phyloP scores from a whole-genome alignment of 2,113 vertebrate species.

The Ursus arctos region DNA sequence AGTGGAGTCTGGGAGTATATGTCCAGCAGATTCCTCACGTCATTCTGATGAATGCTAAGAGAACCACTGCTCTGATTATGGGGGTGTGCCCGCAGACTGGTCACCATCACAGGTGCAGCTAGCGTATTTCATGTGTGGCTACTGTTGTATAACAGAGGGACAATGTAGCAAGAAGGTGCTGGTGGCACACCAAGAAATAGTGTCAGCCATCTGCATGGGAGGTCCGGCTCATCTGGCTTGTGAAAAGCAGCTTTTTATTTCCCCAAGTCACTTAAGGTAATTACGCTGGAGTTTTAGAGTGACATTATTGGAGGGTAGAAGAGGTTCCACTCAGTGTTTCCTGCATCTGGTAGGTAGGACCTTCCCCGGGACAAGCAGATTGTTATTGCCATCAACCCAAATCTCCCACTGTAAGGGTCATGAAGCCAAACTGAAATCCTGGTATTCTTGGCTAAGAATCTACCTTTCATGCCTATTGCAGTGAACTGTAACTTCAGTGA shows the following conservation, averaged over 20 bases:
- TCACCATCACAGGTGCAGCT: neutral
- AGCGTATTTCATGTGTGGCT: neutral
- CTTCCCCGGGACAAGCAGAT: neutral
- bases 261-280: neutral
- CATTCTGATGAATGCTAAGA: neutral
- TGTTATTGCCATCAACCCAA: neutral
- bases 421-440: neutral
- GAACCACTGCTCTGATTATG: neutral
- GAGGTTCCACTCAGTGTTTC: neutral
- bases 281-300: conserved; percentile 7
- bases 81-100: neutral
- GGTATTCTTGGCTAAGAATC: neutral
- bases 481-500: neutral
- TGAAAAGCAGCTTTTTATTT: conserved; percentile 23
- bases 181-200: neutral
- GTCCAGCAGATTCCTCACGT: neutral
- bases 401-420: neutral
- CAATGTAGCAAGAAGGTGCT: neutral
- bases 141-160: neutral
- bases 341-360: neutral
- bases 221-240: neutral
- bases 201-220: neutral
- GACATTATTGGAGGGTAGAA: neutral
- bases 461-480: neutral
- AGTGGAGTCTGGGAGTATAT: neutral